Evolutionary conservation across 2,113 vertebrate genomes (phyloP).

Genomic region (Romanogobio albipinnatus): DNA sequence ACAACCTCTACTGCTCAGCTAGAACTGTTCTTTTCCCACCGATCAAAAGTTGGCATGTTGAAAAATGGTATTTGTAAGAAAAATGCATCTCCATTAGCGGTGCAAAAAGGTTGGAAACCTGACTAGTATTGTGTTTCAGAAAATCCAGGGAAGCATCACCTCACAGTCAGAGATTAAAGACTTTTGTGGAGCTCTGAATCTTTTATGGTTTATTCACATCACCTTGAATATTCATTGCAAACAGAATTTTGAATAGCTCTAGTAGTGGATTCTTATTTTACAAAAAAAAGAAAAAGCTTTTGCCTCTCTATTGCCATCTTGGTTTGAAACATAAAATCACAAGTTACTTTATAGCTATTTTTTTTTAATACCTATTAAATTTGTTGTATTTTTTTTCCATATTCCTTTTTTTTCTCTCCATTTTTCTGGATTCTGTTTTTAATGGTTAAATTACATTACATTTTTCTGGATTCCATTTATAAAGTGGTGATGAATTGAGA

Average conservation of each 20-base stretch:
- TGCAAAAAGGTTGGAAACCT: neutral
- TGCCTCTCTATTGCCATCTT: no score
- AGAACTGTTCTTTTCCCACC: constrained; percentile 19
- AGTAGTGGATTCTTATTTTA: neutral
- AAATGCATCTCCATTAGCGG: neutral
- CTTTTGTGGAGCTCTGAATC: neutral
- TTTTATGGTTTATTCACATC: neutral
- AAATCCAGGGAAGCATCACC: neutral
- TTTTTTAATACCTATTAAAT: no score
- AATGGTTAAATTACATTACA: no score
- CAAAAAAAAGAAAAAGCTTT: no score
- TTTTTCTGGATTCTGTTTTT: no score
- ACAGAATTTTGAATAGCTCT: neutral
- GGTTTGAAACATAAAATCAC: no score
- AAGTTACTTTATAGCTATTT: no score
- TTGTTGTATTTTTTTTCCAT: no score
- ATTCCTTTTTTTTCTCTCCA: no score
- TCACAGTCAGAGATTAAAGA: neutral
- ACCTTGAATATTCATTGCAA: neutral
- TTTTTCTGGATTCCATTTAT: no score
- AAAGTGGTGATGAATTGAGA: no score
- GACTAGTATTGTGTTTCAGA: neutral
- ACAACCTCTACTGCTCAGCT: neutral
- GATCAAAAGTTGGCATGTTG: constrained; percentile 16
- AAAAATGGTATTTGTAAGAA: constrained; percentile 26